phyloP scores from a whole-genome alignment of 1,140 invertebrate species.

The Pantala flavescens region DNA sequence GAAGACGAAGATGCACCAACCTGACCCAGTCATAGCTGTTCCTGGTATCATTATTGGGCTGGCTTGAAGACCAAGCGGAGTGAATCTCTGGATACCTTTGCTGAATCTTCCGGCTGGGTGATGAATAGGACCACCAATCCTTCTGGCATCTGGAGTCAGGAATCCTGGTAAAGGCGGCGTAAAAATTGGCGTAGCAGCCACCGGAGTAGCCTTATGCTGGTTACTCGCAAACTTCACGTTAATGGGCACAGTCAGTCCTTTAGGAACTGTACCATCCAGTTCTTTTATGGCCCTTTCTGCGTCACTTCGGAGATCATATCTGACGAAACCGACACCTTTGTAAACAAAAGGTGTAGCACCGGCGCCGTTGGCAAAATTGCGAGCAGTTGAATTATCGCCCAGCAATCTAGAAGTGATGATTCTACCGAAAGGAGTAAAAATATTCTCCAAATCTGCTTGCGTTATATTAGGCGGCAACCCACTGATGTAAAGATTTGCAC shows the following conservation, averaged over 20 bases:
- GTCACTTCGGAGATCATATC: slow-evolving; percentile 95
- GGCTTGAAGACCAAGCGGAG: slow-evolving; percentile 82
- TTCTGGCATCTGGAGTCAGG: slow-evolving; percentile 66
- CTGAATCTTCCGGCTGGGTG: slow-evolving; percentile 85
- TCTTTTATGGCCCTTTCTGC: slow-evolving; percentile 96
- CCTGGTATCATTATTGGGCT: slow-evolving; percentile 77
- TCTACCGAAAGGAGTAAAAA: neutral
- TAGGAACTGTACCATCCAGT: slow-evolving; percentile 92
- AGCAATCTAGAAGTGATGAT: neutral
- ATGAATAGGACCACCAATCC: slow-evolving; percentile 87
- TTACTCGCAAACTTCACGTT: slow-evolving; percentile 99
- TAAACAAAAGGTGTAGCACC: slow-evolving; percentile 46
- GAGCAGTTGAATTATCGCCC: neutral
- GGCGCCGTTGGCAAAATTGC: neutral
- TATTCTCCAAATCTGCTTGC: slow-evolving; percentile 1
- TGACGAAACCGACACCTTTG: slow-evolving; percentile 98
- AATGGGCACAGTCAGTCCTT: slow-evolving; percentile 91
- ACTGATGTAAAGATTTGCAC: slow-evolving; percentile 1
- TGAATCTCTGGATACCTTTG: slow-evolving; percentile 71
- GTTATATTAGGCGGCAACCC: neutral
- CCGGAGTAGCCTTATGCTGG: slow-evolving; percentile 84
- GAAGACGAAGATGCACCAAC: slow-evolving; percentile 98
- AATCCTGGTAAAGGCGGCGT: slow-evolving; percentile 87
- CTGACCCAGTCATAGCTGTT: slow-evolving; percentile 69
- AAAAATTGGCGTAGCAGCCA: slow-evolving; percentile 28